Evolutionary conservation across 2,113 vertebrate species (phyloP).

Genomic region (Colossoma macropomum): DNA sequence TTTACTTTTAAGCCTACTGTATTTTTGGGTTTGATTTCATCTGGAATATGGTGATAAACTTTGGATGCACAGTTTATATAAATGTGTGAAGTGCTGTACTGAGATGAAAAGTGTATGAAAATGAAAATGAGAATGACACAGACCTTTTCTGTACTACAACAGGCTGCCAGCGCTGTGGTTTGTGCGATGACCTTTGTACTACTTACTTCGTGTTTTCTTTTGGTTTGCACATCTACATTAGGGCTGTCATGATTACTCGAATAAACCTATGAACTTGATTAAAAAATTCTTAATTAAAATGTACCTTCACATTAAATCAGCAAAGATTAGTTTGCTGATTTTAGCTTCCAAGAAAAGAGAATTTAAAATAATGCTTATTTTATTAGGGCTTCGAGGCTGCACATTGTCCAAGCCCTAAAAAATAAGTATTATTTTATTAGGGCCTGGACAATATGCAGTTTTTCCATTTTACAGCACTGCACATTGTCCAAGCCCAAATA

Average conservation of each 20-base stretch:
- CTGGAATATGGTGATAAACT: neutral
- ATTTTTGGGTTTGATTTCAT: neutral
- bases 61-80: neutral
- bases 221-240: neutral
- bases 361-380: too few species aligned
- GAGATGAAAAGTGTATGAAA: neutral
- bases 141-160: neutral
- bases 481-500: too few species aligned
- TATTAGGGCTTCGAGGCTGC: too few species aligned
- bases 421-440: too few species aligned
- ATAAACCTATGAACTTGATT: neutral
- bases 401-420: too few species aligned
- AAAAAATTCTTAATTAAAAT: neutral
- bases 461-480: too few species aligned
- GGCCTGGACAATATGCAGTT: too few species aligned
- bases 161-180: neutral
- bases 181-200: neutral
- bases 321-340: too few species aligned
- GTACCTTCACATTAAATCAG: too few species aligned
- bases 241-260: neutral
- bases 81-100: neutral
- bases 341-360: too few species aligned
- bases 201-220: neutral
- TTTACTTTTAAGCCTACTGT: neutral
- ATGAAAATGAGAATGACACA: neutral